These are phyloP conservation scores for Sciurus niger DNA, from an alignment of 2,113 vertebrate species.

Conservation along the genomic window DNA sequence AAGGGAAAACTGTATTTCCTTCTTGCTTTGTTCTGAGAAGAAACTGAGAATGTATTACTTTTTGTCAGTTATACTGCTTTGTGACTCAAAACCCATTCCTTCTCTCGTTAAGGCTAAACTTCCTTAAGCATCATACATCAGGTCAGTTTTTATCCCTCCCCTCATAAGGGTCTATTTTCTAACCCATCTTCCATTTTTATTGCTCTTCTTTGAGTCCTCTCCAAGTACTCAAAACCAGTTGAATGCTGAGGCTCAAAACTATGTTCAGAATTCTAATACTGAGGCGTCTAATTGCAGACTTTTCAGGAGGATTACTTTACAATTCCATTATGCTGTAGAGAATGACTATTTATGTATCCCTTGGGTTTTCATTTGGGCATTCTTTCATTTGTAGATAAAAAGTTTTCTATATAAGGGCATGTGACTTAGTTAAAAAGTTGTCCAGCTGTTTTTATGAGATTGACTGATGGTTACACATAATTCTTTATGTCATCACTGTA, in stretches of 20 bases:
- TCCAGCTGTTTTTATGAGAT: conserved; percentile 59
- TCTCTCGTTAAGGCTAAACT: neutral
- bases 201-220: conserved; percentile 44
- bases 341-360: conserved; percentile 47
- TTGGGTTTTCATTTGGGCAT: conserved; percentile 51
- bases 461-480: conserved; percentile 56
- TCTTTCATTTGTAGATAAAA: conserved; percentile 44
- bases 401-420: conserved; percentile 61
- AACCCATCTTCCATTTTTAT: conserved; percentile 46
- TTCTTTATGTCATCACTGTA: conserved; percentile 57
- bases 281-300: neutral
- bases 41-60: neutral
- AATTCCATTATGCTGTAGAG: conserved; percentile 62
- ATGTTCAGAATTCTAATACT: conserved; percentile 29
- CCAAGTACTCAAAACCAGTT: conserved; percentile 69
- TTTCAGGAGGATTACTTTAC: conserved; percentile 54
- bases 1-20: neutral
- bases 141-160: conserved; percentile 30
- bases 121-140: neutral
- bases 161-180: conserved; percentile 42
- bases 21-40: neutral
- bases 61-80: neutral
- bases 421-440: conserved; percentile 58
- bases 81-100: neutral
- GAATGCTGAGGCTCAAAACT: conserved; percentile 40